Percentiles rank a stretch among this genome's conserved stretches.
These are phyloP conservation scores for Sclerodermus sp. DNA, from an alignment of 2,888 invertebrate genomes.

Conservation along the genomic window DNA sequence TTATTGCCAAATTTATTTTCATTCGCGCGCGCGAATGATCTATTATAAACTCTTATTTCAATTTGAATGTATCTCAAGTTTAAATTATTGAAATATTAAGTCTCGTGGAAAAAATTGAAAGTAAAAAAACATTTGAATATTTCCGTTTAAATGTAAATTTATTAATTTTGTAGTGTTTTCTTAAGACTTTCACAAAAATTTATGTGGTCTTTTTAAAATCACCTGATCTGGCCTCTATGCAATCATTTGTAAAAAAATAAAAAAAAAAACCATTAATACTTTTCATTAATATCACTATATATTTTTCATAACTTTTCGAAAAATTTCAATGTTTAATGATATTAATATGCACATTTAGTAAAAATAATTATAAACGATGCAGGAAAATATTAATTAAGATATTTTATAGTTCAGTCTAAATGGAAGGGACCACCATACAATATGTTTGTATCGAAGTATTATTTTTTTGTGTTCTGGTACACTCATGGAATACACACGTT, in stretches of 20 bases:
- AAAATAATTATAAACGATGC: slow-evolving; percentile 10
- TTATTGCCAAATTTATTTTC: no score
- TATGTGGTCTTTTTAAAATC: no score
- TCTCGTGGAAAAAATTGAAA: no score
- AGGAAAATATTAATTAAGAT: slow-evolving; percentile 13
- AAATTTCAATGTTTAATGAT: slow-evolving; percentile 14
- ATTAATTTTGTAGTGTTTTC: no score
- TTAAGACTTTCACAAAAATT: slow-evolving; percentile 5
- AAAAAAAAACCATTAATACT: not conserved
- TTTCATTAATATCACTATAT: slow-evolving; percentile 2
- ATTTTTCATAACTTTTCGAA: not conserved
- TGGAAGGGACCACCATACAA: slow-evolving; percentile 40
- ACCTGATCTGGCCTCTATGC: no score
- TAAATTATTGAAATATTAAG: no score
- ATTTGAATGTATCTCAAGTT: no score
- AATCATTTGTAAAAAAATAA: no score
- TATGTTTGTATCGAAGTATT: slow-evolving; percentile 28
- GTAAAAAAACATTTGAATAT: slow-evolving; percentile 5
- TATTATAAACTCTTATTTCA: no score
- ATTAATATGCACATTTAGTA: slow-evolving; percentile 10
- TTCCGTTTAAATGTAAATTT: no score
- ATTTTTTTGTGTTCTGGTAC: slow-evolving; percentile 10
- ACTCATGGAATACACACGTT: no score
- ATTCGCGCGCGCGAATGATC: no score
- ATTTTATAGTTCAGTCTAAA: slow-evolving; percentile 31